Conservation (phyloP, 2,888 invertebrate species). For the Calliopum simillimum region DNA sequence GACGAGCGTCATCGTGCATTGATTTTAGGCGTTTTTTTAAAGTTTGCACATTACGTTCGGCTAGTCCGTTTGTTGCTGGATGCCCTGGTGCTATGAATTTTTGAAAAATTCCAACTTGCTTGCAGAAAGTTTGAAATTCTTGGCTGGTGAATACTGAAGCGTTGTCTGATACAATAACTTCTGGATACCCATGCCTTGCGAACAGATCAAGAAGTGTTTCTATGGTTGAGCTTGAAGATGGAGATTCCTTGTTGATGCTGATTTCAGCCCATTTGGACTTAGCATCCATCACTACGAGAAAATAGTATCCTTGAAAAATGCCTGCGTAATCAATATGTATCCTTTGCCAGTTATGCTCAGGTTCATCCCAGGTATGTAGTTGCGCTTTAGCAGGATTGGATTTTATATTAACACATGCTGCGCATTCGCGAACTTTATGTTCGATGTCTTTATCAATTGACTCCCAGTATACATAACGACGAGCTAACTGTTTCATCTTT, state of each 20-base stretch:
- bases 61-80: conserved; percentile 38
- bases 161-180: conserved; percentile 42
- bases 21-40: conserved; percentile 34
- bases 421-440: conserved; percentile 45
- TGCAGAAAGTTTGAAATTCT: conserved; percentile 39
- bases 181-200: conserved; percentile 36
- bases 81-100: conserved; percentile 41
- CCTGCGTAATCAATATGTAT: too few relatives aligned
- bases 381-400: conserved; percentile 32
- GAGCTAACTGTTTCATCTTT: too few relatives aligned
- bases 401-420: conserved; percentile 41
- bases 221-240: conserved; percentile 38
- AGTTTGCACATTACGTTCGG: conserved; percentile 39
- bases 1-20: conserved; percentile 64
- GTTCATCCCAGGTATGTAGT: conserved; percentile 39
- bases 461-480: too few relatives aligned
- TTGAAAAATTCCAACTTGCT: conserved; percentile 33
- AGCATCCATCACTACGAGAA: not conserved
- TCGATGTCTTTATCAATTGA: conserved; percentile 56
- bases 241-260: conserved; percentile 26
- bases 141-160: conserved; percentile 42
- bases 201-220: conserved; percentile 36
- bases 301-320: conserved; percentile 25
- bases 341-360: too few relatives aligned
- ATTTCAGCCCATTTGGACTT: conserved; percentile 42